These are phyloP conservation scores for Heliconius aoede DNA, from an alignment of 2,888 invertebrate genomes.

Conservation along the genomic window DNA sequence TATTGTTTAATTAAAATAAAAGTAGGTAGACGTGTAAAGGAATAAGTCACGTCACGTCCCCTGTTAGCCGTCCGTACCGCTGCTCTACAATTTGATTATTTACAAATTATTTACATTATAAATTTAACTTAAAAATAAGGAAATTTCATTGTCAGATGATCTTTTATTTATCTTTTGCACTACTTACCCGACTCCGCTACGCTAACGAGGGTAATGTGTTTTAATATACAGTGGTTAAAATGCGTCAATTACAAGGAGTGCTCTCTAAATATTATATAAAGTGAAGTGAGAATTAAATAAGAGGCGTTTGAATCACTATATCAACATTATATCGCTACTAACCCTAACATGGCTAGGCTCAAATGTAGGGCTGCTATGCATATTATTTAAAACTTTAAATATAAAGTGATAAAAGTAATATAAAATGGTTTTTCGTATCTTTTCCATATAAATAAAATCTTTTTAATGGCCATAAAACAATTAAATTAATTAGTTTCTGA, in stretches of 20 bases:
- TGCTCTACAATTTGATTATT: too few species aligned
- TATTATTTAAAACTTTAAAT: background rate
- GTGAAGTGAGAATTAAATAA: constrained; percentile 18
- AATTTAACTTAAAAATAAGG: too few species aligned
- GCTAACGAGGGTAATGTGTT: too few species aligned
- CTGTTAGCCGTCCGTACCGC: too few species aligned
- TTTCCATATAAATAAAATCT: background rate
- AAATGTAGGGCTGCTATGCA: background rate
- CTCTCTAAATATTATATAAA: background rate
- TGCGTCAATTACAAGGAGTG: constrained; percentile 35
- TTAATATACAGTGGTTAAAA: background rate
- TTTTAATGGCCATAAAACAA: background rate
- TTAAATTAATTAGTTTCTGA: background rate
- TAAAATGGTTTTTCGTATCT: background rate
- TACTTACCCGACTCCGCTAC: too few species aligned
- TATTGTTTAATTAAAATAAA: too few species aligned
- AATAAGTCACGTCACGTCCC: too few species aligned
- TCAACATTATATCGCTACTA: constrained; percentile 19
- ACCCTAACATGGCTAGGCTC: constrained; percentile 20
- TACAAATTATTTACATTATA: too few species aligned
- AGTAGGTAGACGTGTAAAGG: too few species aligned
- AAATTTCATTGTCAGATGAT: too few species aligned
- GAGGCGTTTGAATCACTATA: constrained; percentile 17
- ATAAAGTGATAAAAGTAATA: too few species aligned
- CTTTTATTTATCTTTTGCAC: too few species aligned